Evolutionary conservation across 1,140 invertebrate genomes (phyloP), one percentile per base, ranked within the genome.

Genomic region (Drosophila busckii): DNA sequence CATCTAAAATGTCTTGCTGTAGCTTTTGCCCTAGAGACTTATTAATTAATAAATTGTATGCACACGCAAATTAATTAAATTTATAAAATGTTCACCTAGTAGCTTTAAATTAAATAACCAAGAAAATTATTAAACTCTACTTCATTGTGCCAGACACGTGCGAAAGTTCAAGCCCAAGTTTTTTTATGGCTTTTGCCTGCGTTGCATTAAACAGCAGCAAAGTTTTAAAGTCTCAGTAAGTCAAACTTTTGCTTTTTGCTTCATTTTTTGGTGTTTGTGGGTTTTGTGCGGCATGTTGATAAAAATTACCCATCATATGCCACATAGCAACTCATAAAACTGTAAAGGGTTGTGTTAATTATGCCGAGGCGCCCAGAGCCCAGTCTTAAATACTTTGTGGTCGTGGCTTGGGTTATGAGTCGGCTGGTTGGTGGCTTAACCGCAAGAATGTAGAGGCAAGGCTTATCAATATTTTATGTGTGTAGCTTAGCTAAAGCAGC

Each of bases 401-500:
- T 13, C 8, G n/a, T n/a, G 37, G 3, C 12, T n/a, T n/a, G 9
- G 5, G 4, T 5, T n/a, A 8, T 23, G 2, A 8, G 23, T 2
- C 1, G 20, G 15, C 1, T 5, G n/a, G n/a, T 2, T 10, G 1
- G 49, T 13, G 45, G 31, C 26, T 13, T 15, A 59, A 70, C 70
- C 70, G 31, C 70, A 60, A 38, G 44, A 70, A 75, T 76, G 54
- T 76, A 49, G 10, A 65, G 29, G 31, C 26, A 15, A n/a, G 29
- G 44, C 44, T 70, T 73, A 76, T 76, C 70, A 73, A 76, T 64
- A 64, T 44, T 69, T 64, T 35, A 35, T 46, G 60, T n/a, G 32
- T 46, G 28, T 48, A 23, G 31, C 8, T 34, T 58, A 32, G 34
- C 22, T 22, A 46, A 12, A 56, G 17, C 29, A 32, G 7, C 19